These are phyloP conservation scores for Saccostrea echinata DNA, from an alignment of 1,140 invertebrate species.

Conservation along the genomic window DNA sequence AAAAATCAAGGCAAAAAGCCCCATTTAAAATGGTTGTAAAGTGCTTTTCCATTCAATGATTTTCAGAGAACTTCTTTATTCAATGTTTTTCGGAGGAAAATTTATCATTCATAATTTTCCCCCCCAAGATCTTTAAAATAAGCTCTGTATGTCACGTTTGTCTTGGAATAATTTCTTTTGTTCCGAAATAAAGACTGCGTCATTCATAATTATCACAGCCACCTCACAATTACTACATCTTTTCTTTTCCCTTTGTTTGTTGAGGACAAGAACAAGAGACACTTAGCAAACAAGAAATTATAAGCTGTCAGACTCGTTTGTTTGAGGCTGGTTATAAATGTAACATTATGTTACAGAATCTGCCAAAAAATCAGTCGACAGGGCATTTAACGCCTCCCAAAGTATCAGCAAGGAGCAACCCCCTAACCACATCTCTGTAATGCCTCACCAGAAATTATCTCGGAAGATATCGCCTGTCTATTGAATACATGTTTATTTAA, in stretches of 20 bases:
- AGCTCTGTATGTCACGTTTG: not conserved
- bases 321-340: not conserved
- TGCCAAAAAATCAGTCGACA: not conserved
- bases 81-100: too few species aligned
- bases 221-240: not conserved
- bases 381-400: not conserved
- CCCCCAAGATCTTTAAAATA: not conserved
- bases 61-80: too few species aligned
- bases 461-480: not conserved
- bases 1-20: too few species aligned
- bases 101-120: too few species aligned
- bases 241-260: conserved; percentile 4
- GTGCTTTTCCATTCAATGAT: too few species aligned
- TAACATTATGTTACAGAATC: not conserved
- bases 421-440: not conserved
- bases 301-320: not conserved
- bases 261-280: not conserved
- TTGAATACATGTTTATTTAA: conserved; percentile 40
- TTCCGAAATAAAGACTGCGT: not conserved
- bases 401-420: conserved; percentile 6
- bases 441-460: conserved; percentile 20
- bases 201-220: not conserved
- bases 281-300: conserved; percentile 33
- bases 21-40: too few species aligned
- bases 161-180: not conserved